Evolutionary conservation across 2,113 vertebrate species (phyloP).

Genomic region (Xiphophorus maculatus): DNA sequence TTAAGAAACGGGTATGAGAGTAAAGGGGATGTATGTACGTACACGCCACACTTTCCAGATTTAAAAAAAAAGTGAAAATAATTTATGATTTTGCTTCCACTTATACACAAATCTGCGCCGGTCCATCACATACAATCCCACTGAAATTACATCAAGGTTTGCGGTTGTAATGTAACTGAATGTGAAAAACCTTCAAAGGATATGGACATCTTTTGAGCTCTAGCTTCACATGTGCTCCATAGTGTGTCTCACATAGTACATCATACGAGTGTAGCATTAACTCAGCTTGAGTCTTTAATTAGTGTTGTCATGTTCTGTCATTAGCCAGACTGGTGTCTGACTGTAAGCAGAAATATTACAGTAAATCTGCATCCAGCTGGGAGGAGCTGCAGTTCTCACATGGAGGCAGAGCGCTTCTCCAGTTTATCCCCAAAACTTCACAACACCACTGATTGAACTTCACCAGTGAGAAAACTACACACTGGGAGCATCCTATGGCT

Average conservation of each 20-base stretch:
- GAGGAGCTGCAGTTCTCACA: constrained; percentile 2
- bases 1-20: too few species aligned
- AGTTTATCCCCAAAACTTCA: not conserved
- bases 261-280: not conserved
- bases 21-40: too few species aligned
- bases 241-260: not conserved
- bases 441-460: not conserved
- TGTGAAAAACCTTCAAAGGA: not conserved
- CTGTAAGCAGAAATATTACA: not conserved
- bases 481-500: not conserved
- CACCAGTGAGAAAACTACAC: not conserved
- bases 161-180: not conserved
- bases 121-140: not conserved
- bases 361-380: not conserved
- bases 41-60: too few species aligned
- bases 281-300: not conserved
- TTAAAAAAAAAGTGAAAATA: too few species aligned
- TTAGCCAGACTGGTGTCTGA: not conserved
- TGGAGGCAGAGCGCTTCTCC: not conserved
- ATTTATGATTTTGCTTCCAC: not conserved
- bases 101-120: not conserved
- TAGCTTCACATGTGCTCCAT: not conserved
- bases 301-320: not conserved
- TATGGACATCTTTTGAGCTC: not conserved
- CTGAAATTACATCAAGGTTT: not conserved